Evolutionary conservation across 2,797 vertebrate species (phyloP).

Genomic region (Microcaecilia unicolor): DNA sequence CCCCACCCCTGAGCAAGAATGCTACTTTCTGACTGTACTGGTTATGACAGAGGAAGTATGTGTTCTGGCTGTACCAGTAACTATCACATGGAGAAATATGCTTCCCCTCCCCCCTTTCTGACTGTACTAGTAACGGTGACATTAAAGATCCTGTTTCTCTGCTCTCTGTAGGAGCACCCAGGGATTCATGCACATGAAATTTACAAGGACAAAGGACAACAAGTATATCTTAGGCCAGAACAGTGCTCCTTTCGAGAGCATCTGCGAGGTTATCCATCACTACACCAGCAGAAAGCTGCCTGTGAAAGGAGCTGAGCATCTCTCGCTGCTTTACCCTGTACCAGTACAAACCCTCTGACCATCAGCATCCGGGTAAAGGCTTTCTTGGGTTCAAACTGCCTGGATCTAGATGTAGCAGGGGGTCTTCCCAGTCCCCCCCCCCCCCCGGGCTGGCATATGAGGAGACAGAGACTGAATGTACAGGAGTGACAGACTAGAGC

Average conservation of each 20-base stretch:
- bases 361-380: neutral
- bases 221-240: constrained; percentile 79
- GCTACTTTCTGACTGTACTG: too few species aligned
- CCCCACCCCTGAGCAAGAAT: too few species aligned
- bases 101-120: neutral
- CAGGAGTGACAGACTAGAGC: too few species aligned
- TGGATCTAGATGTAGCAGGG: too few species aligned
- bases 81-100: neutral
- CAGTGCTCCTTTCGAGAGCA: constrained; percentile 74
- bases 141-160: too few species aligned
- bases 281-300: constrained; percentile 82
- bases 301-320: constrained; percentile 73
- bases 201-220: constrained; percentile 64
- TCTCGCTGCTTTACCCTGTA: constrained; percentile 80
- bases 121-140: too few species aligned
- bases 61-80: too few species aligned
- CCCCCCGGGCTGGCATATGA: accelerated
- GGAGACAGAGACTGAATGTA: neutral
- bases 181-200: constrained; percentile 90
- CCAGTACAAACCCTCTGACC: constrained; percentile 67
- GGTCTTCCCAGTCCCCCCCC: too few species aligned
- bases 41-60: too few species aligned
- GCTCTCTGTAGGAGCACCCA: constrained; percentile 93
- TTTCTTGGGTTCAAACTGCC: neutral
- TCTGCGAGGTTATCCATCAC: constrained; percentile 75